Evolutionary conservation across 2,888 invertebrate species (phyloP), one percentile per base, ranked within the genome.

Genomic region (Drosophila borborema): DNA sequence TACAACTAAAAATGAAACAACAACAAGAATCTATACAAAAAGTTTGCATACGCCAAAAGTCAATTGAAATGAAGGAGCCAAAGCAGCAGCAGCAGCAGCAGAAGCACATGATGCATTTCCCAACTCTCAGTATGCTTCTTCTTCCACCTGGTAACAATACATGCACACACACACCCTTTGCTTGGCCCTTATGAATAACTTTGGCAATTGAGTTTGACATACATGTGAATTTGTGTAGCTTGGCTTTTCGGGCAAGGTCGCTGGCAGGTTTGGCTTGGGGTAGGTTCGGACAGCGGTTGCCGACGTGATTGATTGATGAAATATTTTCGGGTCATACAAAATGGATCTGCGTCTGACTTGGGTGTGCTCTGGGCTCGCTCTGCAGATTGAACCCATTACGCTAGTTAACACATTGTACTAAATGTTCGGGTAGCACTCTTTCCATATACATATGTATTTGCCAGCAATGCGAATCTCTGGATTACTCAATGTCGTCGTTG

Each of bases 121-220:
- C 54, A 23, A 36, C 31, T 20, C 23, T 18, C 18, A n/a, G 41
- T 20, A 38, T 28, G 1, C 23, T 16, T 20, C 18, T 34, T 9
- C 9, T 34, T 28, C 46, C 23, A 34, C 40, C 40, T 51, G 51
- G 18, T 1, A 51, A 36, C 12, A 51, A 51, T 12, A 51, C 34
- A 48, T n/a, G 34, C 34, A 14, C 18, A 14, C 49, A 20, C 34
- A 34, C 4, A 20, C n/a, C 51, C 49, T 51, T 45, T 41, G 72
- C 56, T 58, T 34, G 36, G 63, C 49, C 54, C 69, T 81, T 79
- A 53, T 46, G 74, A 62, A 85, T 83, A 83, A 86, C 59, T 76
- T 74, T 55, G 20, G 58, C 76, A 85, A 85, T 88, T 78, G 81
- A 72, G 66, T 77, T 74, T 81, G 89, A 86, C 86, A 72, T 70